These are phyloP conservation scores for Leptopilina clavipes DNA, from an alignment of 1,140 invertebrate genomes.

Conservation along the genomic window DNA sequence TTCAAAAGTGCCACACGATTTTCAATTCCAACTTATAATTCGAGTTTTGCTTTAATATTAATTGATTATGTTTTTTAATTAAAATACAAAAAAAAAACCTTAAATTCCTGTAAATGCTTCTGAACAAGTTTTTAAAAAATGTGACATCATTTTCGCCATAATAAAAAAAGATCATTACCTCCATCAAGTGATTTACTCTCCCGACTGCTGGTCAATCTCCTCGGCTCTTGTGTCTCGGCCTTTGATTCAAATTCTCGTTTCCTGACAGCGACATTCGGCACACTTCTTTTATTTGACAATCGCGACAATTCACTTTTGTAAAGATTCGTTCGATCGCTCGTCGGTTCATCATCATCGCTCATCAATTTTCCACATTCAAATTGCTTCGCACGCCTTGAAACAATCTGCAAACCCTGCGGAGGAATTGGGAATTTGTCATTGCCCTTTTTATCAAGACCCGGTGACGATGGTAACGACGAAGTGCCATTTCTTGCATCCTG, in stretches of 20 bases:
- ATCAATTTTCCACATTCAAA: constrained; percentile 79
- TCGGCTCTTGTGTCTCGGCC: constrained; percentile 65
- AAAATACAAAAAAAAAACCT: too few species aligned
- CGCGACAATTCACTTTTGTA: constrained; percentile 84
- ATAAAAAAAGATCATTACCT: constrained; percentile 52
- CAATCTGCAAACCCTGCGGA: constrained; percentile 78
- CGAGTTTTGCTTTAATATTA: too few species aligned
- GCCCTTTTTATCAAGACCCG: constrained; percentile 65
- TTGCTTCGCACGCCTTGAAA: constrained; percentile 82
- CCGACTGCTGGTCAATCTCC: constrained; percentile 56
- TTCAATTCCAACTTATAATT: too few species aligned
- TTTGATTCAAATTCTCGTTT: constrained; percentile 84
- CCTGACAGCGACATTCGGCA: constrained; percentile 83
- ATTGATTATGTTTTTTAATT: too few species aligned
- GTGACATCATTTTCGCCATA: constrained; percentile 13
- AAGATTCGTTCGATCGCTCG: constrained; percentile 79
- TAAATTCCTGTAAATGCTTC: too few species aligned
- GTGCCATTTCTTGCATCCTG: constrained; percentile 64
- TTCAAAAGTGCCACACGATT: constrained; percentile 18
- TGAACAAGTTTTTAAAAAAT: neutral
- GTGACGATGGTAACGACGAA: constrained; percentile 67
- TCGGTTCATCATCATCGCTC: constrained; percentile 76
- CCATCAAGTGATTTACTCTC: constrained; percentile 69
- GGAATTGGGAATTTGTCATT: constrained; percentile 76
- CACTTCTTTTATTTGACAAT: constrained; percentile 80